A percentile compares a stretch with the other conserved stretches of the same genome.
phyloP scores from a whole-genome alignment of 2,888 invertebrate species.

The Platycnemis pennipes region DNA sequence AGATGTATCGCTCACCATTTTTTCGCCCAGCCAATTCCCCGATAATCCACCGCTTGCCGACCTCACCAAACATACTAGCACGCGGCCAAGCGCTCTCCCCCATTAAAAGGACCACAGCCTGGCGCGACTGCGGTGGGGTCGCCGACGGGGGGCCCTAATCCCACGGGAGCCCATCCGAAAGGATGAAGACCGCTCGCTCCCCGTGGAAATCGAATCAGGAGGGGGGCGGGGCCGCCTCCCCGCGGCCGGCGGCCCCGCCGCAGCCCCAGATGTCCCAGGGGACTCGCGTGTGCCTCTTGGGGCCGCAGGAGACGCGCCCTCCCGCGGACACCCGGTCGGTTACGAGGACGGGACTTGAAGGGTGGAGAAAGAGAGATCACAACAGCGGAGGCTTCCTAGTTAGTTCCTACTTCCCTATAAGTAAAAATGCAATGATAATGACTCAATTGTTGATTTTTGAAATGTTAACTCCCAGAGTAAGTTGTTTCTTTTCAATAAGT shows the following conservation, averaged over 20 bases:
- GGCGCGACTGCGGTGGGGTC: conserved; percentile 28
- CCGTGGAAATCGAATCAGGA: conserved; percentile 39
- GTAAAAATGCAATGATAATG: too few relatives aligned
- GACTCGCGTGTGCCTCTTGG: background rate
- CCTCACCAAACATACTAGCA: conserved; percentile 17
- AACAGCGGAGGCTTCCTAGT: background rate
- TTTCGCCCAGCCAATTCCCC: background rate
- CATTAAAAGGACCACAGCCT: conserved; percentile 25
- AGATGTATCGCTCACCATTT: conserved; percentile 14
- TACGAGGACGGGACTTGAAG: background rate
- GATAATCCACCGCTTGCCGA: background rate
- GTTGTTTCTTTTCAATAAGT: too few relatives aligned
- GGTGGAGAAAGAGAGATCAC: background rate
- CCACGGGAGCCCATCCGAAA: conserved; percentile 1
- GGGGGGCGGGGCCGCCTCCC: background rate
- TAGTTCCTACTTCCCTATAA: too few relatives aligned
- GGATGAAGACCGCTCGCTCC: conserved; percentile 3
- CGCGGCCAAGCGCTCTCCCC: background rate
- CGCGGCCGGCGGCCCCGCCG: background rate
- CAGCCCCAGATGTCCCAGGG: conserved; percentile 21
- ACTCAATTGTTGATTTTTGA: too few relatives aligned
- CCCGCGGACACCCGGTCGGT: background rate
- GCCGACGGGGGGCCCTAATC: background rate
- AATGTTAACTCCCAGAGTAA: too few relatives aligned
- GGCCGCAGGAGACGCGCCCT: background rate